These are phyloP conservation scores for Archivesica marissinica DNA, from an alignment of 1,140 invertebrate species.

Conservation along the genomic window DNA sequence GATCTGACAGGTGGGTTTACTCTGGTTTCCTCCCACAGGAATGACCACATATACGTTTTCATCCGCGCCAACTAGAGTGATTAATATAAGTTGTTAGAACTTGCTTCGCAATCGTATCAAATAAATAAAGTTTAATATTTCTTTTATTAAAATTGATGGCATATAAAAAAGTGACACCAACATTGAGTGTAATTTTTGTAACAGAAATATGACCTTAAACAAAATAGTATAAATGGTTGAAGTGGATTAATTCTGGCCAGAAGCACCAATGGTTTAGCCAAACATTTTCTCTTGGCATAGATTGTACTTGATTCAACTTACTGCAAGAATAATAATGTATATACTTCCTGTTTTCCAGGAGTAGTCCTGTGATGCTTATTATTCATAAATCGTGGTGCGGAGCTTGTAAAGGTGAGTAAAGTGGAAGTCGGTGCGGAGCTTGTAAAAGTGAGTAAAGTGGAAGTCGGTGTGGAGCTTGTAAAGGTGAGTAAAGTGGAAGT, in stretches of 20 bases:
- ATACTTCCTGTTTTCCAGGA: constrained; percentile 75
- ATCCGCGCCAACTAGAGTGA: too few relatives aligned
- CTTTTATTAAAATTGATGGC: too few relatives aligned
- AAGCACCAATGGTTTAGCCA: not conserved
- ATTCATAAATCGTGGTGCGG: constrained; percentile 88
- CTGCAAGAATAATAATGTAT: not conserved
- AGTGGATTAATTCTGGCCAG: not conserved
- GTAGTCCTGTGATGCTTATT: constrained; percentile 87
- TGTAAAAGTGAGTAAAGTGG: too few relatives aligned
- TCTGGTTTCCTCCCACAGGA: too few relatives aligned
- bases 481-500: too few relatives aligned
- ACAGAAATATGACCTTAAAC: not conserved
- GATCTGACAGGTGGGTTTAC: too few relatives aligned
- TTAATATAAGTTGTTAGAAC: too few relatives aligned
- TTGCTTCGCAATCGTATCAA: too few relatives aligned
- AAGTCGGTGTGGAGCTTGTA: too few relatives aligned
- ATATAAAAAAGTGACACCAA: not conserved
- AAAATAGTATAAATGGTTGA: not conserved
- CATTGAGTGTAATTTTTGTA: not conserved
- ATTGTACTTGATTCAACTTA: not conserved
- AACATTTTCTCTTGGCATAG: not conserved
- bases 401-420: constrained; percentile 87
- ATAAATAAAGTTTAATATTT: too few relatives aligned
- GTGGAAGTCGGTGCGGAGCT: too few relatives aligned
- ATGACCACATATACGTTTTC: too few relatives aligned